These are phyloP conservation scores for Pipa parva DNA, from an alignment of 2,113 vertebrate species.

Conservation along the genomic window DNA sequence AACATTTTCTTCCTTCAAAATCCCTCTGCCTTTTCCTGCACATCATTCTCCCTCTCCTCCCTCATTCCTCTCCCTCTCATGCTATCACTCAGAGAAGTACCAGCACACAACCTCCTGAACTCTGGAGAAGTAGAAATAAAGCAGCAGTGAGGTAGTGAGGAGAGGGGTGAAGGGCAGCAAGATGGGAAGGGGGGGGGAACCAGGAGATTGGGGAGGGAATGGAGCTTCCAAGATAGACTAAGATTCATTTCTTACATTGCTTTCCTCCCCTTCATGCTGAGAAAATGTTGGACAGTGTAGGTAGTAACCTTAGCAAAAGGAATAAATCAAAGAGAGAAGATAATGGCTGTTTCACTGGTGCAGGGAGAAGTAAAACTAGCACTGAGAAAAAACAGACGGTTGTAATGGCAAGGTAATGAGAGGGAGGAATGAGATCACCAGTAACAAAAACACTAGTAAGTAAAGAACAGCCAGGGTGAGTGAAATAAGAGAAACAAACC, in stretches of 20 bases:
- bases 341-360: neutral
- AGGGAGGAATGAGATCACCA: neutral
- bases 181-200: neutral
- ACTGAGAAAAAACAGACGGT: neutral
- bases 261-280: too few relatives aligned
- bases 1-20: neutral
- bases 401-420: too few relatives aligned
- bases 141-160: neutral
- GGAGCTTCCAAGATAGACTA: neutral
- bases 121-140: constrained; percentile 2
- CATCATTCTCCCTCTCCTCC: neutral
- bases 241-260: neutral
- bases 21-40: neutral
- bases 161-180: neutral
- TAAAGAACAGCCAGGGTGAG: neutral
- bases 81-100: neutral
- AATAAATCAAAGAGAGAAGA: neutral
- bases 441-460: neutral
- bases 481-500: neutral
- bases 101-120: constrained; percentile 14
- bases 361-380: neutral
- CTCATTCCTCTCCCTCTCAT: constrained; percentile 8
- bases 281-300: too few relatives aligned
- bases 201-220: neutral
- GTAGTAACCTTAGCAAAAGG: neutral